Conservation (phyloP, 2,797 vertebrate genomes). For the Triplophysa bombifrons region DNA sequence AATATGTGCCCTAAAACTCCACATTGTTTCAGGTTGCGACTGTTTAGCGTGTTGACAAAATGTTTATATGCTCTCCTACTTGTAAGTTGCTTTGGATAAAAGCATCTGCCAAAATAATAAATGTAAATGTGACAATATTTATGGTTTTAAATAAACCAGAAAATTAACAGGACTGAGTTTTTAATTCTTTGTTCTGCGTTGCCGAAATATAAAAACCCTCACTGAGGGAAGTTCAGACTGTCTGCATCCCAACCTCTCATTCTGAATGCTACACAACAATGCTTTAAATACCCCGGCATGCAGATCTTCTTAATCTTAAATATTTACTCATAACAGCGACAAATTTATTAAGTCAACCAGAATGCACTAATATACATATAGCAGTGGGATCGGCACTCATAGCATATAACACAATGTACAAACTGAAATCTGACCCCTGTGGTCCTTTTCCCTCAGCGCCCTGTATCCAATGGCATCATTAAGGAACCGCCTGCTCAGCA, state of each 20-base stretch:
- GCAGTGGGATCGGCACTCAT: neutral
- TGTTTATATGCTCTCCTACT: no score
- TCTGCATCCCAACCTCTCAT: slow-evolving; percentile 28
- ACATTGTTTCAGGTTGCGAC: neutral
- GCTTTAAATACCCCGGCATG: slow-evolving; percentile 21
- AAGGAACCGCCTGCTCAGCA: slow-evolving; percentile 73
- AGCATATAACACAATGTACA: slow-evolving; percentile 23
- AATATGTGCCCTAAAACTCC: neutral
- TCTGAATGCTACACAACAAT: slow-evolving; percentile 45
- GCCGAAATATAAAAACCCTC: slow-evolving; percentile 53
- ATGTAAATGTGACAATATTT: neutral
- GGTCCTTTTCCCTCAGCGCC: slow-evolving; percentile 77
- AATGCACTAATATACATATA: slow-evolving; percentile 1
- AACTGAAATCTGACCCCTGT: slow-evolving; percentile 72
- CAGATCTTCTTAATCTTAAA: neutral
- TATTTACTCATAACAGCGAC: neutral
- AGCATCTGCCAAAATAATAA: no score
- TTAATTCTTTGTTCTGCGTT: neutral
- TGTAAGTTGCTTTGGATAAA: no score
- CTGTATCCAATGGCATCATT: slow-evolving; percentile 79
- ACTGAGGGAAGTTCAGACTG: slow-evolving; percentile 21
- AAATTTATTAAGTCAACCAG: neutral
- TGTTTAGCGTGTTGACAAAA: no score
- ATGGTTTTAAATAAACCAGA: neutral
- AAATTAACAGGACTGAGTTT: neutral